A percentile compares a stretch with the other conserved stretches of the same genome.
Evolutionary conservation across 2,888 invertebrate genomes (phyloP).

Genomic region (Drosophila falleni): DNA sequence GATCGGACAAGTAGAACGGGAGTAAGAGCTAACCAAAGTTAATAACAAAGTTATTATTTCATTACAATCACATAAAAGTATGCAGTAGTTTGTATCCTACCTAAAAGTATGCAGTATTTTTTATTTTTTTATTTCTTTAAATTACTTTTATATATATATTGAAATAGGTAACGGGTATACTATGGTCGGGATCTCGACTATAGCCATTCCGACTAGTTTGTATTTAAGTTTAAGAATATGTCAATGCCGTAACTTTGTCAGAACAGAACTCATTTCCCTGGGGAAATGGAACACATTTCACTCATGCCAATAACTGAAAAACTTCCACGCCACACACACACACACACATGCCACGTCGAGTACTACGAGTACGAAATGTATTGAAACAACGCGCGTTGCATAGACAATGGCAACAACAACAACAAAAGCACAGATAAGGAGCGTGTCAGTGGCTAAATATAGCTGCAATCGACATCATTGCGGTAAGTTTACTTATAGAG

Average conservation of each 20-base stretch:
- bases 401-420: constrained; percentile 42
- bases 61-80: too few relatives aligned
- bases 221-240: neutral
- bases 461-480: constrained; percentile 39
- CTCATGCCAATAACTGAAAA: neutral
- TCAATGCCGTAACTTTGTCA: neutral
- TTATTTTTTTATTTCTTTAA: neutral
- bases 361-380: constrained; percentile 34
- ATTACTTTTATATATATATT: too few relatives aligned
- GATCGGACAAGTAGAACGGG: too few relatives aligned
- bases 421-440: constrained; percentile 30
- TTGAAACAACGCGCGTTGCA: constrained; percentile 61
- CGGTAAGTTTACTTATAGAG: constrained; percentile 6
- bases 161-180: too few relatives aligned
- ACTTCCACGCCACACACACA: constrained; percentile 6
- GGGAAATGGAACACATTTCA: constrained; percentile 8
- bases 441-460: constrained; percentile 48
- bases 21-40: too few relatives aligned
- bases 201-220: too few relatives aligned
- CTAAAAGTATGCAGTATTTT: too few relatives aligned
- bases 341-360: constrained; percentile 2
- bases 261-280: neutral
- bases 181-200: too few relatives aligned
- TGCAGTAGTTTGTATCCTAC: too few relatives aligned
- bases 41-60: too few relatives aligned